Evolutionary conservation across 1,140 invertebrate genomes (phyloP), one percentile per base, ranked within the genome.

Genomic region (Lepidurus arcticus): DNA sequence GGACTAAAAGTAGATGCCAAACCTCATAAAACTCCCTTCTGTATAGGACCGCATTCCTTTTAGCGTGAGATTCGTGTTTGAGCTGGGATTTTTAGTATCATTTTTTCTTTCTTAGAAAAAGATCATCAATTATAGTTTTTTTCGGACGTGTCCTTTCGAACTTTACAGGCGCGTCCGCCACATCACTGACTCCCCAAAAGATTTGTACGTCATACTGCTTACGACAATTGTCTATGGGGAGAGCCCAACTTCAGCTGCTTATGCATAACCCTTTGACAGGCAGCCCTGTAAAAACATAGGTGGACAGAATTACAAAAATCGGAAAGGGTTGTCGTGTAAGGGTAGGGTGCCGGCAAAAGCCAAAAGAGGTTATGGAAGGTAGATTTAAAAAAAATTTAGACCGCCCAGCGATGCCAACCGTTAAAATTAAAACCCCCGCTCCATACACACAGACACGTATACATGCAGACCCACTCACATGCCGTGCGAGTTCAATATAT

Each of bases 191-290:
- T 65, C 21, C 16, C 45, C 45, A 65, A 65, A 65, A 65, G 21
- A 65, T 7, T 13, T n/a, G 53, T 65, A 34, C 34, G 16, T 65
- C 53, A 65, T 65, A 13, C 45, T 47, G 16, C 53, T 65, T 21
- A 16, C 53, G 16, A 21, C 21, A 65, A 21, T 21, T 21, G 13
- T 65, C 21, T 65, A 65, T 21, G 21, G 53, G 16, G 53, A 65
- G 53, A 21, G 53, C 53, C n/a, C 53, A 65, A 21, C 53, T 65
- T 65, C 53, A 65, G 53, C 53, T 65, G 53, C 21, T 21, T 65
- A 65, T 65, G 53, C 53, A 65, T 65, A 65, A 65, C 53, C 53
- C 53, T 65, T 65, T 65, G 53, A 65, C 53, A 65, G 53, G 53
- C 21, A 65, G 53, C 53, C 53, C 21, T 65, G 53, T 65, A 65